Percentiles rank a stretch among this genome's conserved stretches.
Conservation (phyloP, 2,888 invertebrate species). For the Resseliella maxima region DNA sequence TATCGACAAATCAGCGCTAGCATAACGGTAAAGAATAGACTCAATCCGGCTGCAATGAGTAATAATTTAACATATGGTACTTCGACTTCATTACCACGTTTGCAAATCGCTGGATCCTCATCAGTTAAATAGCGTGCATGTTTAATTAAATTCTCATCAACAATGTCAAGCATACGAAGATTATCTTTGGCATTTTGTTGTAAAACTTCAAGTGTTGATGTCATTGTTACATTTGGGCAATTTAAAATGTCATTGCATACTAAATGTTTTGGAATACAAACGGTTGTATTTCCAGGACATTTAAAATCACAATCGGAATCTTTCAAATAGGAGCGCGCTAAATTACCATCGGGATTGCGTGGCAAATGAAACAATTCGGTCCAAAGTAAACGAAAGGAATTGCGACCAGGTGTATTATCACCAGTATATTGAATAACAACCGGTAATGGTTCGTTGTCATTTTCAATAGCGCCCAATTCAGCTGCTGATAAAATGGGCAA, state of each 20-base stretch:
- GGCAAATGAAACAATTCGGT: conserved; percentile 89
- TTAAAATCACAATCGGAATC: conserved; percentile 85
- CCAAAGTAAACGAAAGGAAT: conserved; percentile 90
- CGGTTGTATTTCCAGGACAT: conserved; percentile 85
- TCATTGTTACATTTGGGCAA: conserved; percentile 79
- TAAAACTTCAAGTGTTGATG: conserved; percentile 67
- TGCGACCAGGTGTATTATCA: conserved; percentile 83
- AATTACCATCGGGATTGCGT: conserved; percentile 82
- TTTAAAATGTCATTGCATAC: conserved; percentile 90
- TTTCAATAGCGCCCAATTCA: conserved; percentile 74
- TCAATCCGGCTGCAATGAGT: conserved; percentile 64
- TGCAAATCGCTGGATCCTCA: conserved; percentile 81
- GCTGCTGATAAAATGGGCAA: conserved; percentile 83
- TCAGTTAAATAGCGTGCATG: conserved; percentile 74
- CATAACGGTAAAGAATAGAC: conserved; percentile 65
- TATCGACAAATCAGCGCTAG: conserved; percentile 65
- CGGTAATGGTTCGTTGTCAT: conserved; percentile 74
- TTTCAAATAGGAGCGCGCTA: conserved; percentile 81
- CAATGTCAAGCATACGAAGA: conserved; percentile 71
- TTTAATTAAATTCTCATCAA: conserved; percentile 68
- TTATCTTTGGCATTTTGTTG: conserved; percentile 73
- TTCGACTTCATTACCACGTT: conserved; percentile 68
- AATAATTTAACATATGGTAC: conserved; percentile 65
- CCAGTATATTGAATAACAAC: conserved; percentile 79
- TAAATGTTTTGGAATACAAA: conserved; percentile 85